Percentiles rank a stretch among this genome's conserved stretches.
Conservation (phyloP, 2,888 invertebrate species). For the Campaea margaritaria region DNA sequence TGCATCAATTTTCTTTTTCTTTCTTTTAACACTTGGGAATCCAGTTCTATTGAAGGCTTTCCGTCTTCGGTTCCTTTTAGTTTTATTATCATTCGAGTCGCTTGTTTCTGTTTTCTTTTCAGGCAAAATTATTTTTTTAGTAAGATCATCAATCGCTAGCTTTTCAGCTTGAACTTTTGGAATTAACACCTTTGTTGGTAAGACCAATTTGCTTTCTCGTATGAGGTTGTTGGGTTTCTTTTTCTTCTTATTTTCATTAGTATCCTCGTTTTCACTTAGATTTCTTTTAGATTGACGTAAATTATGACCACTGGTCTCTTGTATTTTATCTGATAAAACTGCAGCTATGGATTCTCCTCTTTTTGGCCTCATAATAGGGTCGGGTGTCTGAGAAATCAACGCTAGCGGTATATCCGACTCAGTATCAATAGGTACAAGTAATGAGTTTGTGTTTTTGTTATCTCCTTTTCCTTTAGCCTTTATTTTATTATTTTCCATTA, state of each 20-base stretch:
- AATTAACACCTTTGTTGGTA: constrained; percentile 71
- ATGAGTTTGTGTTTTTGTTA: constrained; percentile 55
- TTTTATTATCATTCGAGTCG: constrained; percentile 61
- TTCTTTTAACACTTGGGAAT: constrained; percentile 93
- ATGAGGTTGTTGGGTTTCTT: constrained; percentile 72
- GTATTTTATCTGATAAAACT: constrained; percentile 80
- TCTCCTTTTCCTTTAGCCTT: constrained; percentile 60
- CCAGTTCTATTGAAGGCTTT: constrained; percentile 94
- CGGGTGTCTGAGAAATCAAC: constrained; percentile 73
- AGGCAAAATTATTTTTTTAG: constrained; percentile 58
- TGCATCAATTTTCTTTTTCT: constrained; percentile 88
- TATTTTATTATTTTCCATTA: constrained; percentile 69
- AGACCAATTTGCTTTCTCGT: constrained; percentile 78
- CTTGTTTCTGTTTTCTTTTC: constrained; percentile 62
- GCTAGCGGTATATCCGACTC: constrained; percentile 77
- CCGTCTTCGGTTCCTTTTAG: constrained; percentile 86
- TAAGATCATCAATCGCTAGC: constrained; percentile 57
- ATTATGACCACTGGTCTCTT: constrained; percentile 79
- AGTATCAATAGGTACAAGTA: constrained; percentile 68
- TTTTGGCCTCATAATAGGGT: constrained; percentile 73
- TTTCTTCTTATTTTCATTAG: constrained; percentile 76
- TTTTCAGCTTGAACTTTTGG: constrained; percentile 77
- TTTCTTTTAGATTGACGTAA: constrained; percentile 78
- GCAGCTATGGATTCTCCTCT: constrained; percentile 79
- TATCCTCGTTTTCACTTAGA: constrained; percentile 69